Percentiles rank a stretch among this genome's conserved stretches.
These are phyloP conservation scores for Arrhopalites spinosus DNA, from an alignment of 2,888 invertebrate species.

Conservation along the genomic window DNA sequence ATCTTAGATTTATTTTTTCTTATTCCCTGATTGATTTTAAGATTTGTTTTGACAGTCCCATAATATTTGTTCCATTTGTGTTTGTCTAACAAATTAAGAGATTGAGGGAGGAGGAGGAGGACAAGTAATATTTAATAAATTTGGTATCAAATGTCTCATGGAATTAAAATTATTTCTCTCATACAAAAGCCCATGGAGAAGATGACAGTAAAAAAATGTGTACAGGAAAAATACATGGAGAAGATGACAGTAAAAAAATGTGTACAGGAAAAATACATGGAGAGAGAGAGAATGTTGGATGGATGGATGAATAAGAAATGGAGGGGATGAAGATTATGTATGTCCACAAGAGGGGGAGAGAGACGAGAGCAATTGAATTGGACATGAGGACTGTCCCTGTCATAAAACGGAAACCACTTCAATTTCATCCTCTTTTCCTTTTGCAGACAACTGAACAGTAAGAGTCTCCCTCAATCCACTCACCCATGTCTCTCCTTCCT, in stretches of 20 bases:
- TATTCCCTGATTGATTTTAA: no score
- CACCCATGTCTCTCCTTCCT: background rate
- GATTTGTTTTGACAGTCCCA: no score
- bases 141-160: no score
- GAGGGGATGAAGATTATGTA: slow-evolving; percentile 26
- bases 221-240: no score
- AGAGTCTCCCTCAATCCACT: background rate
- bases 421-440: slow-evolving; percentile 18
- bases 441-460: slow-evolving; percentile 6
- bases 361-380: slow-evolving; percentile 20
- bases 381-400: slow-evolving; percentile 28
- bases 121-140: no score
- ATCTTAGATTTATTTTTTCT: no score
- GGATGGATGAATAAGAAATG: slow-evolving; percentile 26
- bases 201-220: background rate
- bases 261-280: no score
- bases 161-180: no score
- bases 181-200: no score
- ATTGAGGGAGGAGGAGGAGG: no score
- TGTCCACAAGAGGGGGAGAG: slow-evolving; percentile 35
- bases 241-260: background rate
- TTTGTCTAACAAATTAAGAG: no score
- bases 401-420: slow-evolving; percentile 47
- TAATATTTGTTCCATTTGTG: no score
- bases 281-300: background rate